Evolutionary conservation across 2,888 invertebrate species (phyloP), one percentile per base, ranked within the genome.

Genomic region (Thereva nobilitata): DNA sequence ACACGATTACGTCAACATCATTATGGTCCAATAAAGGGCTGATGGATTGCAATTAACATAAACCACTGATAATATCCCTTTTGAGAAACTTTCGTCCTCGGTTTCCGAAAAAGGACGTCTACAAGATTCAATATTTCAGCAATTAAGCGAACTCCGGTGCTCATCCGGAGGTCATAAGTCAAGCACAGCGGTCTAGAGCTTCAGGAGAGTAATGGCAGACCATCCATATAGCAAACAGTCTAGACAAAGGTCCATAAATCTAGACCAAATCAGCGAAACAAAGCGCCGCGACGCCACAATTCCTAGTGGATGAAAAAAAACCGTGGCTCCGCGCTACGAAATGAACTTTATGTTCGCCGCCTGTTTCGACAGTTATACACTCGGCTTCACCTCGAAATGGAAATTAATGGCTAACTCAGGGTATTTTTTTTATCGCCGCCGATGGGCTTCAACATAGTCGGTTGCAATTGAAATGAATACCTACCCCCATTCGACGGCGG

Each of bases 1-100:
- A 68, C 66, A 66, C 50, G 49, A 56, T 55, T 53, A 63, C 66
- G 68, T 68, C 63, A 63, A 66, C 66, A 68, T 55, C 68, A 68
- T 59, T 66, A 66, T 55, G 61, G 55, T 40, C 37, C 63, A 66
- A 68, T 68, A 61, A 68, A 55, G 45, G 38, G 35, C 45, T 59
- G 57, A 59, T 59, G 57, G 47, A 59, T 59, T 59, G 57, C 47
- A 59, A 59, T 59, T 59, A 59, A 23, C 23, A 63, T 41, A 63
- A 52, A 23, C 23, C 23, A 23, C 23, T 23, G 23, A 23, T 23
- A 23, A 23, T 23, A 23, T 23, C 23, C 23, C 23, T 23, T 23
- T 23, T 23, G 23, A 23, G 23, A 23, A 23, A 23, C 1, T 23
- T 23, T 23, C 23, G 23, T 23, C 23, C 23, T 23, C 23, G 23